These are phyloP conservation scores for Spongilla lacustris DNA, from an alignment of 37 sponge, comb jelly and placozoan species.

Conservation along the genomic window DNA sequence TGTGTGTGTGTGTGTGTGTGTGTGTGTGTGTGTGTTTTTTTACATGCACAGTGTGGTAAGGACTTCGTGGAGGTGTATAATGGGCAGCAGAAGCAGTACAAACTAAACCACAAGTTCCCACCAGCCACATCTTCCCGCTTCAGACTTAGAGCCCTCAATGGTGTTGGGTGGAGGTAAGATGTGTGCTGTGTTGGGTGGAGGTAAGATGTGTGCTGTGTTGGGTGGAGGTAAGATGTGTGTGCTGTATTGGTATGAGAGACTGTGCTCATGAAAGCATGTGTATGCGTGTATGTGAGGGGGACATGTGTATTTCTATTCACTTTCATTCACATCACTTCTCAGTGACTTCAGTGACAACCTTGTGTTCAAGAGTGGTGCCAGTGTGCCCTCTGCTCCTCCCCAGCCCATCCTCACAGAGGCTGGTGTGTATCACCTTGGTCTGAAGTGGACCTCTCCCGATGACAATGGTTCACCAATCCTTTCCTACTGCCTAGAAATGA, in stretches of 20 bases:
- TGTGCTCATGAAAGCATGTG: background rate
- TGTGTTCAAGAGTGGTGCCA: conserved; percentile 31
- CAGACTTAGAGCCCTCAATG: conserved; percentile 56
- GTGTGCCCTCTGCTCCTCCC: conserved; percentile 46
- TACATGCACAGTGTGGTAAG: conserved; percentile 4
- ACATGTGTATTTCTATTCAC: background rate
- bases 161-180: conserved; percentile 45
- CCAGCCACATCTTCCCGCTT: conserved; percentile 38
- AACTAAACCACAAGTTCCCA: conserved; percentile 25
- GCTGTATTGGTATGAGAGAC: conserved; percentile 12
- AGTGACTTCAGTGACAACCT: conserved; percentile 56
- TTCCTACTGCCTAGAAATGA: conserved; percentile 68
- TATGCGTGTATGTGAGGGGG: background rate
- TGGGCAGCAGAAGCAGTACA: conserved; percentile 63
- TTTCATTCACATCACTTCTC: background rate
- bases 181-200: conserved; percentile 29
- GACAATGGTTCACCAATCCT: conserved; percentile 25
- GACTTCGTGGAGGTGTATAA: conserved; percentile 33
- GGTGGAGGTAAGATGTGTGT: conserved; percentile 36
- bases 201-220: conserved; percentile 16
- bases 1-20: too few relatives aligned
- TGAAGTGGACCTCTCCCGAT: conserved; percentile 39
- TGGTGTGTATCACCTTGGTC: conserved; percentile 7
- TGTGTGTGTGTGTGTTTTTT: too few relatives aligned
- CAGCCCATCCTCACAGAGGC: conserved; percentile 33